A percentile compares a stretch with the other conserved stretches of the same genome.
Evolutionary conservation across 1,140 invertebrate genomes (phyloP).

Genomic region (Eumaeus atala): DNA sequence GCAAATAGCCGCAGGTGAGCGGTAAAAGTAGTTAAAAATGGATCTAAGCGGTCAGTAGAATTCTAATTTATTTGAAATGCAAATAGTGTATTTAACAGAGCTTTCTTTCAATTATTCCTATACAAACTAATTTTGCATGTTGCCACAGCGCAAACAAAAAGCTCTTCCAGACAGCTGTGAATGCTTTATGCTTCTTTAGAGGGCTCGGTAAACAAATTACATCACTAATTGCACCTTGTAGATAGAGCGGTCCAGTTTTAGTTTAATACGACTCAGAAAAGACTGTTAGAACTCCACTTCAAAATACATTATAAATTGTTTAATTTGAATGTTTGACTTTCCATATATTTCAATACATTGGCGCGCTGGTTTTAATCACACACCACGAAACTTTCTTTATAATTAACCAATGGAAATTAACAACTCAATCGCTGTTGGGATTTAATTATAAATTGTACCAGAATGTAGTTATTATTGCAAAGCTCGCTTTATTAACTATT

Average conservation of each 20-base stretch:
- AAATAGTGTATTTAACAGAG: background rate
- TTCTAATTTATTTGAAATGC: background rate
- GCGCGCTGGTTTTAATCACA: too few relatives aligned
- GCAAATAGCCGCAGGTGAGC: background rate
- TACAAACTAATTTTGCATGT: slow-evolving; percentile 12
- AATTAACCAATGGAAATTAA: too few relatives aligned
- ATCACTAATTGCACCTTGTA: slow-evolving; percentile 14
- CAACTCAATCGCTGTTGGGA: too few relatives aligned
- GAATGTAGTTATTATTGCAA: too few relatives aligned
- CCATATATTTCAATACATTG: too few relatives aligned
- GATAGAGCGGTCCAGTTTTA: slow-evolving; percentile 1
- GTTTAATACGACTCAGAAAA: background rate
- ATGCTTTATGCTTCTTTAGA: slow-evolving; percentile 6
- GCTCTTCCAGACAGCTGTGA: slow-evolving; percentile 9
- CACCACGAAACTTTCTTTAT: too few relatives aligned
- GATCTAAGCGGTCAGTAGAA: background rate
- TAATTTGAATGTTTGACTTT: too few relatives aligned
- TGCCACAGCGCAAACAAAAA: slow-evolving; percentile 11
- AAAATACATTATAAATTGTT: too few relatives aligned
- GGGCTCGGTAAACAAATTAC: slow-evolving; percentile 14
- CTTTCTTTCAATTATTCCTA: background rate
- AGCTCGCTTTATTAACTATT: too few relatives aligned
- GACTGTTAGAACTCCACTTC: too few relatives aligned
- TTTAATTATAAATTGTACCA: too few relatives aligned
- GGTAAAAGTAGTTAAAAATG: background rate